phyloP scores from a whole-genome alignment of 2,888 invertebrate species.

The Lathronympha strigana region DNA sequence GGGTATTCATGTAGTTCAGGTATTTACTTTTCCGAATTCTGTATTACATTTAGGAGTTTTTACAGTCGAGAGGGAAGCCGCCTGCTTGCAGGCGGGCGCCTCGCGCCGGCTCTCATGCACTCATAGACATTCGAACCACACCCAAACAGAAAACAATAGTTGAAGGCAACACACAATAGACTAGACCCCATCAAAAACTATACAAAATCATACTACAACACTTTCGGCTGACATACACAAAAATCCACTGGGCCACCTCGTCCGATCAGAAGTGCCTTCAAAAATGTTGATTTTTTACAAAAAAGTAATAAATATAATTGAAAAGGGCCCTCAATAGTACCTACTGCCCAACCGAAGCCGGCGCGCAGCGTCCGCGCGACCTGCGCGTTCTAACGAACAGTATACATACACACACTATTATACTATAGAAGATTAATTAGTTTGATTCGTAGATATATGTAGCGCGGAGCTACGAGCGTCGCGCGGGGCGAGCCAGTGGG shows the following conservation, averaged over 20 bases:
- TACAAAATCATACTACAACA: conserved; percentile 50
- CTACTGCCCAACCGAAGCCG: conserved; percentile 87
- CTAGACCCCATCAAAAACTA: conserved; percentile 58
- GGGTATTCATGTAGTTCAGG: conserved; percentile 41
- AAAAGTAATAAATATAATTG: conserved; percentile 87
- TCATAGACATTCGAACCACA: conserved; percentile 88
- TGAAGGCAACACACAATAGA: conserved; percentile 88
- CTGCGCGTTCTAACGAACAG: conserved; percentile 67
- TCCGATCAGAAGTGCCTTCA: conserved; percentile 98
- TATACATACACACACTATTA: conserved; percentile 81
- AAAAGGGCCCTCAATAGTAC: conserved; percentile 96
- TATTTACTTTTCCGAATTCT: conserved; percentile 42
- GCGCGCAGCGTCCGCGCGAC: conserved; percentile 68
- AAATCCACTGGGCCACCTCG: conserved; percentile 95
- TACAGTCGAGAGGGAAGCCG: conserved; percentile 52
- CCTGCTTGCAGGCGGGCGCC: conserved; percentile 66
- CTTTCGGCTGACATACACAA: conserved; percentile 78
- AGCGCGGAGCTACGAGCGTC: conserved; percentile 63
- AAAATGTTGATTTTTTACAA: conserved; percentile 93
- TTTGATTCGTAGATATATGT: conserved; percentile 83
- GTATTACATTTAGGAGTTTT: conserved; percentile 43
- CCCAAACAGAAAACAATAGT: conserved; percentile 91
- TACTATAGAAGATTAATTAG: conserved; percentile 84
- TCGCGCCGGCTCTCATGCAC: conserved; percentile 86
- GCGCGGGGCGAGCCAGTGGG: conserved; percentile 20